Evolutionary conservation across 2,113 vertebrate genomes (phyloP), one percentile per base, ranked within the genome.

Genomic region (Chloroceryle aenea): DNA sequence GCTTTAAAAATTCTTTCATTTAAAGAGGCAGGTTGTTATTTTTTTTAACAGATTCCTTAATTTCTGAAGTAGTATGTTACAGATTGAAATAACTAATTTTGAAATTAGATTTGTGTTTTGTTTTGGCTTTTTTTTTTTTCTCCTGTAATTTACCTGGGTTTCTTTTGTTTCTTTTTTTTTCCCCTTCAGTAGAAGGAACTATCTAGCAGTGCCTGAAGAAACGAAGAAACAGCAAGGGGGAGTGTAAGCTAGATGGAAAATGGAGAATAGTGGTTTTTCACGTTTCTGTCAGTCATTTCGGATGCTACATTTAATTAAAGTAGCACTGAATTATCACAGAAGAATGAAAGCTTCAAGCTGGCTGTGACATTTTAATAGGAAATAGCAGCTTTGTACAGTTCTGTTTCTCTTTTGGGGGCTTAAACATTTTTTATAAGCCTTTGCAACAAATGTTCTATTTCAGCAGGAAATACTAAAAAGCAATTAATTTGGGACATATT

Each of bases 1-100:
- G 63, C 74, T 95, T 85, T 68, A 55, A 94, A 95, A 80, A 27
- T 68, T 47, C 29, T 91, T 91, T 23, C 79, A 47, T 95, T 95
- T 85, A 36, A 89, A 91, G 95, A 67, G 50, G 8, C 42, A 71
- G 23, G 12, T 63, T 84, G 12, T 63, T 84, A 68, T 69, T 96
- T 88, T 90, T 89, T 73, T 34, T 42, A 68, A 27, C 14, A 71
- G 50, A 17, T 78, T 92, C 92, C 69, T 75, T 68, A 9, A 26
- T 81, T 30, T 74, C 77, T 89, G 69, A 72, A 88, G 30, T 56
- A 74, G 10, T 63, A 21, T 30, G 30, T 25, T 56, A 29, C 42
- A 59, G 64, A 48, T 88, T 52, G 67, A 67, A 63, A 12, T 27
- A 69, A 38, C 23, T 79, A 14, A 66, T 76, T 92, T 63, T 78